A percentile compares a stretch with the other conserved stretches of the same genome.
Conservation (phyloP, 2,797 vertebrate genomes). For the Tapirus indicus region DNA sequence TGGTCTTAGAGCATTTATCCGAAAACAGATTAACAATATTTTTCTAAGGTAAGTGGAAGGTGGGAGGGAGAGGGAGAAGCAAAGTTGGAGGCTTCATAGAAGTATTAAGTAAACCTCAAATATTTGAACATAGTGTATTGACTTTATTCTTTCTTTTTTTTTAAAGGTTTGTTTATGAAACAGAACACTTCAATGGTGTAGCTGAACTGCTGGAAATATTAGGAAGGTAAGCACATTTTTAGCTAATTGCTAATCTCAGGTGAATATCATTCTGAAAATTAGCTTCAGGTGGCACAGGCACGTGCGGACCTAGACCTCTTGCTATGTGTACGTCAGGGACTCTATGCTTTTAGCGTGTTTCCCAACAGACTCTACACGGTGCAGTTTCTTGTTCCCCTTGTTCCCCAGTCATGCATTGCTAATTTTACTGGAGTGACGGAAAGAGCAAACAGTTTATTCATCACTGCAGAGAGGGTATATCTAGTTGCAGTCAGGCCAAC, state of each 20-base stretch:
- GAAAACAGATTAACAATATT: conserved; percentile 99
- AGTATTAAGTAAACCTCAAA: conserved; percentile 46
- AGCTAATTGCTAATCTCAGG: conserved; percentile 50
- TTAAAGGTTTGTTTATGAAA: conserved; percentile 99
- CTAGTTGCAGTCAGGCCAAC: background rate
- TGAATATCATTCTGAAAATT: conserved; percentile 26
- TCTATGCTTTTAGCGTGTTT: background rate
- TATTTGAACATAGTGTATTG: conserved; percentile 56
- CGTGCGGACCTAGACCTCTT: background rate
- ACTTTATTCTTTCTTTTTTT: conserved; percentile 40
- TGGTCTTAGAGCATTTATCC: conserved; percentile 99
- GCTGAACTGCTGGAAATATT: conserved; percentile 99
- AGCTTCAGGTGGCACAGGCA: background rate
- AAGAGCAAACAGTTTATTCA: background rate
- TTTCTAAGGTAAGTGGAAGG: conserved; percentile 97
- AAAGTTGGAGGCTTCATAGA: background rate
- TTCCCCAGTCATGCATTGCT: background rate
- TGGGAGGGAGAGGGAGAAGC: conserved; percentile 1
- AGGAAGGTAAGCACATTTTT: conserved; percentile 93
- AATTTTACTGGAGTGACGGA: background rate
- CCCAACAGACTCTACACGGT: background rate
- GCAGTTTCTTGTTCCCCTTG: background rate
- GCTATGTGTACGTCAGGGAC: background rate
- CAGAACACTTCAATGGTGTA: conserved; percentile 99
- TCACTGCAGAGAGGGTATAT: background rate